These are phyloP conservation scores for Alcedo atthis DNA, from an alignment of 2,797 vertebrate species.

Conservation along the genomic window DNA sequence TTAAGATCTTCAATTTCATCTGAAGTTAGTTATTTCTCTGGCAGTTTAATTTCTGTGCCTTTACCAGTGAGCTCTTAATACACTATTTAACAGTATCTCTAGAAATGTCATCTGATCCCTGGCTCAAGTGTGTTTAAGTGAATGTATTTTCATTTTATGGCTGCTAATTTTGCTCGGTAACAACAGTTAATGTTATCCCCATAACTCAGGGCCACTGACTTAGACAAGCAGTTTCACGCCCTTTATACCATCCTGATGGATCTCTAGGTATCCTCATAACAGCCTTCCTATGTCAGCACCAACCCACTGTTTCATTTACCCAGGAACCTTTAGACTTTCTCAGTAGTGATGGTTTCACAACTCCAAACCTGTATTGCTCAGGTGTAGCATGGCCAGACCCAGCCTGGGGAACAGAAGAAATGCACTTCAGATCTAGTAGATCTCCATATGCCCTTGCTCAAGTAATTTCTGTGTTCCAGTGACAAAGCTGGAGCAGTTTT, in stretches of 20 bases:
- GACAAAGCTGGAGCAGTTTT: not conserved
- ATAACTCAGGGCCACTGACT: not conserved
- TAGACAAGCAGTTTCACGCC: not conserved
- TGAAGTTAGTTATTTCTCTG: not conserved
- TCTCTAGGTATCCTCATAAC: not conserved
- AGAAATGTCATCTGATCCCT: not conserved
- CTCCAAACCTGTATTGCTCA: not conserved
- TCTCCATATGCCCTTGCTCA: not conserved
- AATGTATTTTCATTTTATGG: slow-evolving; percentile 9
- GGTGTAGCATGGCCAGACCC: rapidly evolving
- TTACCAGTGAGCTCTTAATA: not conserved
- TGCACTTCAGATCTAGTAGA: not conserved
- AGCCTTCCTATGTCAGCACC: not conserved
- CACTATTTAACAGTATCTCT: not conserved
- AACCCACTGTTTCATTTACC: not conserved
- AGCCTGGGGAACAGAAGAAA: not conserved
- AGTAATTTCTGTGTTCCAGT: not conserved
- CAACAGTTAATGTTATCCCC: not conserved
- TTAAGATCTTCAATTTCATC: not conserved
- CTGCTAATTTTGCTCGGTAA: not conserved
- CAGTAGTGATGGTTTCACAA: not conserved
- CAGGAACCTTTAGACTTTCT: not conserved
- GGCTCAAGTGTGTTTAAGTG: not conserved
- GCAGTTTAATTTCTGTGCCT: not conserved
- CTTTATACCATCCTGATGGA: not conserved